Base-by-base conservation (phyloP, 2,888 invertebrate genomes). In the Aricia artaxerxes region DNA sequence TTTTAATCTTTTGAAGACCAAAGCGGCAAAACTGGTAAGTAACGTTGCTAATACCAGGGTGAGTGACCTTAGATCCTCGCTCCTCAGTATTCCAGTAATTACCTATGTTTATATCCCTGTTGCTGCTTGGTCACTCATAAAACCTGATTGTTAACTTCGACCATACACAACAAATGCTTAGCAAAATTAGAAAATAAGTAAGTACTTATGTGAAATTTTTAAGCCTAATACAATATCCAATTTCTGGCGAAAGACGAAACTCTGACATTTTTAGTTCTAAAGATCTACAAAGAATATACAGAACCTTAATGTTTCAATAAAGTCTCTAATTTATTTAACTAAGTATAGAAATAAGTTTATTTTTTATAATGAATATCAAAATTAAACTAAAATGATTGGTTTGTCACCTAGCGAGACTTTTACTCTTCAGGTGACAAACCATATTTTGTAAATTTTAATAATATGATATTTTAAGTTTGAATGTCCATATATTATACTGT, bases 1-100 rank as follows among this genome's bases (percentile, higher is more conserved):
- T 72, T 38, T n/a, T 44, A 11, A n/a, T n/a, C 16, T 40, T n/a
- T 44, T 24, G 5, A 75, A 75, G 31, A 81, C 81, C 84, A 83
- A 84, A 83, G 31, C 49, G 35, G 13, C 11, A 57, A 75, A 76
- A 76, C 76, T 38, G 57, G 76, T 35, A 76, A 44, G 24, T 53
- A 76, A 53, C 57, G 35, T 53, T 16, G 16, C 53, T 49, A 31
- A 44, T 49, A 57, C 53, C 13, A 31, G 57, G 76, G 76, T 76
- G 76, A 76, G 57, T 76, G 76, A 76, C 76, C 76, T 49, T 49
- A 57, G 57, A 76, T 76, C 35, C 76, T 44, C 75, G 13, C 24
- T 75, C 53, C 75, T 40, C 57, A 35, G 76, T 53, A 35, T 76
- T 53, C 49, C 76, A 73, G 76, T 57, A 76, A 76, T 57, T 76